phyloP scores from a whole-genome alignment of 2,888 invertebrate genomes.

The Ichneumon xanthorius region DNA sequence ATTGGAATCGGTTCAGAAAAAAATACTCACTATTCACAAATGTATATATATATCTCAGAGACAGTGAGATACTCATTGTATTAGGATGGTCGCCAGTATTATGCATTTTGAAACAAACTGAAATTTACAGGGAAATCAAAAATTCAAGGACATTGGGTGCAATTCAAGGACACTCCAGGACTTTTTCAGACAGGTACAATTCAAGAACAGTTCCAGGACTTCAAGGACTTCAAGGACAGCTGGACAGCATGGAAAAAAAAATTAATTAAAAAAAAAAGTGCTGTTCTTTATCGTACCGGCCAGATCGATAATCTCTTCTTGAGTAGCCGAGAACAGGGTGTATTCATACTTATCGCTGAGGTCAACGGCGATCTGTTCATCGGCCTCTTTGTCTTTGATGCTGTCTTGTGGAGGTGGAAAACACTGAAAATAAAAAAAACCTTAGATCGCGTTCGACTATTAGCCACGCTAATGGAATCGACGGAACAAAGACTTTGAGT shows the following conservation, averaged over 20 bases:
- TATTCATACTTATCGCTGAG: slow-evolving; percentile 97
- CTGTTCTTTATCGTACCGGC: slow-evolving; percentile 88
- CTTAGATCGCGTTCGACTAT: slow-evolving; percentile 32
- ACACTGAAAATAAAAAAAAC: slow-evolving; percentile 87
- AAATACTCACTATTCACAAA: too few species aligned
- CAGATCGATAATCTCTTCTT: slow-evolving; percentile 99
- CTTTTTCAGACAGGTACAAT: too few species aligned
- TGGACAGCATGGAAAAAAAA: slow-evolving; percentile 12
- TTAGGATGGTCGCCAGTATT: too few species aligned
- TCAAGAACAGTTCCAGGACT: too few species aligned
- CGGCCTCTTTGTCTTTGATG: slow-evolving; percentile 91
- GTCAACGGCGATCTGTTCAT: slow-evolving; percentile 97
- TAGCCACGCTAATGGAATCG: background rate
- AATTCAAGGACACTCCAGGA: too few species aligned
- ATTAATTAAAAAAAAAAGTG: slow-evolving; percentile 11
- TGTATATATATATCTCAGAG: too few species aligned
- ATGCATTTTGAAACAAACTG: too few species aligned
- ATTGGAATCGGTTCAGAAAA: too few species aligned
- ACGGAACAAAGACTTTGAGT: slow-evolving; percentile 13
- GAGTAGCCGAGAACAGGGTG: slow-evolving; percentile 94
- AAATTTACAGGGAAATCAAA: too few species aligned
- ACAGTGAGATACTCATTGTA: too few species aligned
- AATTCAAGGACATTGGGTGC: too few species aligned
- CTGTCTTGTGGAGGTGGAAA: slow-evolving; percentile 91
- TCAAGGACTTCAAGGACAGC: too few species aligned